Evolutionary conservation across 2,797 vertebrate genomes (phyloP).

Genomic region (Epinephelus coioides): DNA sequence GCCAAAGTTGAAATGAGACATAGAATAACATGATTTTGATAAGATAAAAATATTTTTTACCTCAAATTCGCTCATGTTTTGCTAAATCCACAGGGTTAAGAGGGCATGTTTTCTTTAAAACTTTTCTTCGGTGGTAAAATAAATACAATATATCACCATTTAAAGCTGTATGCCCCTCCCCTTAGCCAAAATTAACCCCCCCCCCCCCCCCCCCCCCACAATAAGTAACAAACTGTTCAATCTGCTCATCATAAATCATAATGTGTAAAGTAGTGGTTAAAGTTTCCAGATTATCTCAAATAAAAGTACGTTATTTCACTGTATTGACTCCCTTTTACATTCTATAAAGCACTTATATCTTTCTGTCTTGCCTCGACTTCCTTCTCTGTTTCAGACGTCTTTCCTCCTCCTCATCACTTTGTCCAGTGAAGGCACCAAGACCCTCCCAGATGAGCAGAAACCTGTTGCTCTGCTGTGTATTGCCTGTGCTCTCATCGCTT

Average conservation of each 20-base stretch:
- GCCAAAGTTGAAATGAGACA: no score
- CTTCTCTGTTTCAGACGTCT: slow-evolving; percentile 59
- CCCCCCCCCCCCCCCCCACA: accelerated
- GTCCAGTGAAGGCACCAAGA: slow-evolving; percentile 51
- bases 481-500: slow-evolving; percentile 64
- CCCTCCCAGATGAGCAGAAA: slow-evolving; percentile 54
- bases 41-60: no score
- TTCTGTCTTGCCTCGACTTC: background rate
- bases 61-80: no score
- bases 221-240: background rate
- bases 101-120: no score
- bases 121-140: no score
- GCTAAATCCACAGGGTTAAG: no score
- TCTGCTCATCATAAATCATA: background rate
- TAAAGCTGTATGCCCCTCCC: no score
- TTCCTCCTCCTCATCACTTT: slow-evolving; percentile 79
- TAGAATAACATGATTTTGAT: no score
- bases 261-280: background rate
- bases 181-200: no score
- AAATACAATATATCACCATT: no score
- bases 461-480: slow-evolving; percentile 73
- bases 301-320: background rate
- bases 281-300: background rate
- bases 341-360: background rate
- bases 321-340: background rate